Evolutionary conservation across 2,113 vertebrate species (phyloP).

Genomic region (Terrapene triunguis): DNA sequence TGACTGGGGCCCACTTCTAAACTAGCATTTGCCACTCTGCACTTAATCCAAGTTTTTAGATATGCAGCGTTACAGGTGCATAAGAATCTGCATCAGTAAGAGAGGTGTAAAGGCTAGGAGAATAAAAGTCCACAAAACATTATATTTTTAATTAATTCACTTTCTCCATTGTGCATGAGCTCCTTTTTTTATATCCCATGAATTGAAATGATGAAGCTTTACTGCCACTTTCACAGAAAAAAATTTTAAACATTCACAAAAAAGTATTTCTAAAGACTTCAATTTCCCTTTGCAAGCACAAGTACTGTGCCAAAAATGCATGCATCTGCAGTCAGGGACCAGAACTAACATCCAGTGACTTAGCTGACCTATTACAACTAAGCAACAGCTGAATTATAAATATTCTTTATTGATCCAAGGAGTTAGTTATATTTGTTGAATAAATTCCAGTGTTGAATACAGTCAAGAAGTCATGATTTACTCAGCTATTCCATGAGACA

Average conservation of each 20-base stretch:
- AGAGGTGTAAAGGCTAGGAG: background rate
- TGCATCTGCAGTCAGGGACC: background rate
- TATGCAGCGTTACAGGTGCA: background rate
- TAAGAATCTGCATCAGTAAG: background rate
- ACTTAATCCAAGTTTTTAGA: background rate
- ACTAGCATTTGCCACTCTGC: background rate
- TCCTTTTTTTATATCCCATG: background rate
- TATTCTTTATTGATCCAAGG: background rate
- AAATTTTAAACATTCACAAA: background rate
- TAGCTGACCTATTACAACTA: background rate
- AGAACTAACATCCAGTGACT: background rate
- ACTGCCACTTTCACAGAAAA: background rate
- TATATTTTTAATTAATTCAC: background rate
- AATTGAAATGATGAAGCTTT: background rate
- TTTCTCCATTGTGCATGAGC: background rate
- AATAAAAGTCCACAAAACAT: background rate
- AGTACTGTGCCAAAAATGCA: background rate
- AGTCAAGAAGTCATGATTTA: background rate
- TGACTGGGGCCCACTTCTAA: background rate
- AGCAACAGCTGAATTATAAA: background rate
- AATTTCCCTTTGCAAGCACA: background rate
- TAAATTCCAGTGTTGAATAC: background rate
- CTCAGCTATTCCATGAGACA: background rate
- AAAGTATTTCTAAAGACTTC: background rate
- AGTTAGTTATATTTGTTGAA: background rate